Percentiles rank a stretch among this genome's conserved stretches.
These are phyloP conservation scores for Lagodon rhomboides DNA, from an alignment of 2,797 vertebrate species.

Conservation along the genomic window DNA sequence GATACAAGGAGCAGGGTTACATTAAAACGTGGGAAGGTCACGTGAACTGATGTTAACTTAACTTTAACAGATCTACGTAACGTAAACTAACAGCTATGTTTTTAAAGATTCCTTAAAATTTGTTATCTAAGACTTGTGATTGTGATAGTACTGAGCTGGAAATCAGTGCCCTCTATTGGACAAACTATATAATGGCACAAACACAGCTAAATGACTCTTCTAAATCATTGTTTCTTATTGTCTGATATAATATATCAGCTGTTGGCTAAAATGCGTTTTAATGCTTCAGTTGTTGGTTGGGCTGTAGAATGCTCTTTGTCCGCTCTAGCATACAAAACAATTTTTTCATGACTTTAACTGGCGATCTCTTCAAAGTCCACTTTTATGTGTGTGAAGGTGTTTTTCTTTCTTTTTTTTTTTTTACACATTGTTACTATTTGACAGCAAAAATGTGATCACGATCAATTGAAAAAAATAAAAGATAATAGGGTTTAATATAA, in stretches of 20 bases:
- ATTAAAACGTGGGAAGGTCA: background rate
- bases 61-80: background rate
- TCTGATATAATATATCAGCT: background rate
- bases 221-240: background rate
- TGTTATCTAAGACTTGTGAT: background rate
- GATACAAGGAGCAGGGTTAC: background rate
- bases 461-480: background rate
- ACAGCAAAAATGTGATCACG: background rate
- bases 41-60: too few species aligned
- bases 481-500: background rate
- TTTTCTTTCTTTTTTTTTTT: background rate
- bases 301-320: background rate
- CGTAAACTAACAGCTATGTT: background rate
- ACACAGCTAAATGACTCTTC: background rate
- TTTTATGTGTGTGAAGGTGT: background rate
- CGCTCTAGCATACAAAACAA: background rate
- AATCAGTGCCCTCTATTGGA: background rate
- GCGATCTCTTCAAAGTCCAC: background rate
- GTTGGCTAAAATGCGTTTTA: background rate
- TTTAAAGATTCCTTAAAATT: background rate
- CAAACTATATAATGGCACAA: background rate
- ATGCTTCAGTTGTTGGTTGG: background rate
- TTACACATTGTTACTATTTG: background rate
- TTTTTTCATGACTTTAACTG: background rate
- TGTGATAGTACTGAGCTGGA: background rate